Percentiles rank a stretch among this genome's conserved stretches.
These are phyloP conservation scores for Perca schrenkii DNA, from an alignment of 2,113 vertebrate species.

Conservation along the genomic window DNA sequence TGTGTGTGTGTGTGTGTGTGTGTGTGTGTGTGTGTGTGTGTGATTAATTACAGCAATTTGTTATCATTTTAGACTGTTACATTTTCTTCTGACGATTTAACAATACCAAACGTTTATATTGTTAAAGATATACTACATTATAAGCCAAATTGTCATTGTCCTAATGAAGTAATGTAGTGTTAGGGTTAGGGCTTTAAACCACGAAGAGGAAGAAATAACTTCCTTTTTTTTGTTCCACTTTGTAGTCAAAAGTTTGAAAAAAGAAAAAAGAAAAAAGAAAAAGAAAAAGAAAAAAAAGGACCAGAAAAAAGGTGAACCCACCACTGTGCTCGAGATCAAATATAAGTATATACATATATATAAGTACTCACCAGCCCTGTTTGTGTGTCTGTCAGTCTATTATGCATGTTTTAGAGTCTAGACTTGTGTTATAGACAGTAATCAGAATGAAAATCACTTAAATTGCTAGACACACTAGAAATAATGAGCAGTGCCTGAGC, in stretches of 20 bases:
- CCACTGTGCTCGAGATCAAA: background rate
- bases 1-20: background rate
- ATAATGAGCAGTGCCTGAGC: constrained; percentile 28
- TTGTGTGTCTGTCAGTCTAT: background rate
- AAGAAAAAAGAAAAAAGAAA: background rate
- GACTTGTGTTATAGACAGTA: constrained; percentile 27
- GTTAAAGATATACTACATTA: background rate
- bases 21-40: no score
- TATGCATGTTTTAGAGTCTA: constrained; percentile 33
- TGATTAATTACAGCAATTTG: background rate
- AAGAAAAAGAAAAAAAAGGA: no score
- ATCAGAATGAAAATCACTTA: constrained; percentile 34
- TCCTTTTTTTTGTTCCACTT: constrained; percentile 16
- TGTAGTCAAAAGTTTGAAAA: background rate
- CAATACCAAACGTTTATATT: background rate
- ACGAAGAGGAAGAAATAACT: background rate
- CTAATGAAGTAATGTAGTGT: background rate
- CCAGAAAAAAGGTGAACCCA: background rate
- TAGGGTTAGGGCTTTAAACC: background rate
- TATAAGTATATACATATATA: background rate
- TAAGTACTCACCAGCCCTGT: background rate
- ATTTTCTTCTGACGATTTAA: background rate
- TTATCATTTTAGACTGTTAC: background rate
- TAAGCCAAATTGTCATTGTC: background rate
- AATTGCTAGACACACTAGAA: constrained; percentile 11